Evolutionary conservation across 2,113 vertebrate genomes (phyloP).

Genomic region (Erinaceus europaeus): DNA sequence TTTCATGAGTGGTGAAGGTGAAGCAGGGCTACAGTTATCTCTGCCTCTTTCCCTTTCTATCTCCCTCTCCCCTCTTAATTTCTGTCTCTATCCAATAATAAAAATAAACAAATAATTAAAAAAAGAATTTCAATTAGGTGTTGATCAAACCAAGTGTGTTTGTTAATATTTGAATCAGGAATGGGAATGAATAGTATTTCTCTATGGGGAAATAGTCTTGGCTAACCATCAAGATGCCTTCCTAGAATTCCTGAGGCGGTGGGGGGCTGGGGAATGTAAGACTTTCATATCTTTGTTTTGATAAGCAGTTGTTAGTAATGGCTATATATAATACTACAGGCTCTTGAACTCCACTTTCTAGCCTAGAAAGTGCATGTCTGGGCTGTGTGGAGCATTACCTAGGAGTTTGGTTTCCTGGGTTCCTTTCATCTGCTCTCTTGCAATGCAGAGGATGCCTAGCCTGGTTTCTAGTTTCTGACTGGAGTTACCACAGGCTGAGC

Average conservation of each 20-base stretch:
- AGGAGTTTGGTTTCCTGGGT: conserved; percentile 71
- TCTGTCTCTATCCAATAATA: too few species aligned
- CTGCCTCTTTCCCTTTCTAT: too few species aligned
- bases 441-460: conserved; percentile 56
- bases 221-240: neutral
- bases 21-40: too few species aligned
- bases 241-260: neutral
- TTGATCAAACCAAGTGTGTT: neutral
- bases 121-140: conserved; percentile 33
- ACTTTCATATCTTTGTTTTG: conserved; percentile 42
- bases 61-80: too few species aligned
- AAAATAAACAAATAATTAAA: too few species aligned
- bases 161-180: conserved; percentile 42
- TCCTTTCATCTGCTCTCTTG: conserved; percentile 61
- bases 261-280: neutral
- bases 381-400: conserved; percentile 59
- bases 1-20: too few species aligned
- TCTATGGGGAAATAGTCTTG: neutral
- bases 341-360: conserved; percentile 40
- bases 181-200: conserved; percentile 14
- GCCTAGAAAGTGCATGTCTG: conserved; percentile 63
- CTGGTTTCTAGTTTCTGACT: conserved; percentile 57
- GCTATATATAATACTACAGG: neutral
- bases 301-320: neutral
- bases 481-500: conserved; percentile 43